phyloP scores from a whole-genome alignment of 2,797 vertebrate genomes.

The Myotis daubentonii region DNA sequence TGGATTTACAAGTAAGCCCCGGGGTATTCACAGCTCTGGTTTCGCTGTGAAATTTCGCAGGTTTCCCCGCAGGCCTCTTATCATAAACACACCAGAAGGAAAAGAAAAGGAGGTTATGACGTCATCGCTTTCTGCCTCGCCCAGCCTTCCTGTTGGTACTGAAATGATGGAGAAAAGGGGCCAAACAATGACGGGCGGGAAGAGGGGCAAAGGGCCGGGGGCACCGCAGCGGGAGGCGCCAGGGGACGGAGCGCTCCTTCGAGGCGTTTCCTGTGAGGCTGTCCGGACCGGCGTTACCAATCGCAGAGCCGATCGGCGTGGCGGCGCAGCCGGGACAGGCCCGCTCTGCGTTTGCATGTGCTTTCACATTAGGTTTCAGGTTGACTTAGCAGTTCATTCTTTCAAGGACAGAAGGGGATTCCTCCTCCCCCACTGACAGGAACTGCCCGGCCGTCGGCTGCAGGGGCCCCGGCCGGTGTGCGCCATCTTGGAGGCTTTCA shows the following conservation, averaged over 20 bases:
- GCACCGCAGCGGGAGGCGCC: background rate
- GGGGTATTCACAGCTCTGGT: background rate
- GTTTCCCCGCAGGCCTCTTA: constrained; percentile 4
- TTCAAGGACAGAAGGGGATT: constrained; percentile 57
- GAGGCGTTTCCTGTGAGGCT: background rate
- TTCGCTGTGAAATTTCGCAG: background rate
- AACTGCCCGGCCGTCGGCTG: background rate
- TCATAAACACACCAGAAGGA: background rate
- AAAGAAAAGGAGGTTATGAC: background rate
- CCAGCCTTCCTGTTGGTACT: background rate
- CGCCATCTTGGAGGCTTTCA: background rate
- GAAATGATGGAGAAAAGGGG: background rate
- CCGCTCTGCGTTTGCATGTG: constrained; percentile 15
- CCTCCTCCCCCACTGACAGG: background rate
- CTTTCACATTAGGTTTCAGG: constrained; percentile 58
- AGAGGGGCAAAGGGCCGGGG: background rate
- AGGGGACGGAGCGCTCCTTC: background rate
- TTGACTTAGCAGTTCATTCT: constrained; percentile 34
- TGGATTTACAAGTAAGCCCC: too few relatives aligned
- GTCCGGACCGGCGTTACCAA: background rate
- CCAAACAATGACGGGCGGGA: background rate
- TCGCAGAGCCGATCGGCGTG: background rate
- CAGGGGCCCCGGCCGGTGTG: too few relatives aligned
- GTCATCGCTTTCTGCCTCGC: background rate
- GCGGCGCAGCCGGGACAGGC: background rate